phyloP scores from a whole-genome alignment of 2,888 invertebrate species.

The Drosophila imparisetae region DNA sequence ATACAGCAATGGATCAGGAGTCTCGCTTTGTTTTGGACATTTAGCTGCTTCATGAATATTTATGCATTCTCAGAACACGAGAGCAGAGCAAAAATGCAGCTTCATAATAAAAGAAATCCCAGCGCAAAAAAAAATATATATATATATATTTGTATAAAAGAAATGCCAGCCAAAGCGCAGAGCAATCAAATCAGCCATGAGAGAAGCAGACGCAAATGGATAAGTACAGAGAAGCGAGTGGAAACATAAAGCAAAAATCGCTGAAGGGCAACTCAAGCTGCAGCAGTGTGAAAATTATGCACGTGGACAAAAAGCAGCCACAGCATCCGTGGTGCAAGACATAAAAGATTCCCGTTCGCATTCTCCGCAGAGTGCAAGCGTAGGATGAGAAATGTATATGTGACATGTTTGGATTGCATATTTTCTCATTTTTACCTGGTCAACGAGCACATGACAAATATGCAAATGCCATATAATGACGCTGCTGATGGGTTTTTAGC shows the following conservation, averaged over 20 bases:
- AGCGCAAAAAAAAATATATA: neutral
- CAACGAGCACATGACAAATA: conserved; percentile 35
- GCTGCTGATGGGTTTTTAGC: conserved; percentile 20
- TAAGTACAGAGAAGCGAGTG: neutral
- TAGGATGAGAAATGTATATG: conserved; percentile 5
- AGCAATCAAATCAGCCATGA: conserved; percentile 74
- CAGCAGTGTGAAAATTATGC: conserved; percentile 74
- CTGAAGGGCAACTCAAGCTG: conserved; percentile 28
- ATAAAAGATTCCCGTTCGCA: conserved; percentile 46
- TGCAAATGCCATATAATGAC: conserved; percentile 27
- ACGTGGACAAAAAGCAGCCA: conserved; percentile 57
- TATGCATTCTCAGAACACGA: conserved; percentile 64
- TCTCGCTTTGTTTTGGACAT: conserved; percentile 39
- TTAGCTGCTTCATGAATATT: conserved; percentile 69
- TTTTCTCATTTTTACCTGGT: conserved; percentile 23
- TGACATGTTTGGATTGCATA: conserved; percentile 20
- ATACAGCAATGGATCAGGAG: conserved; percentile 26
- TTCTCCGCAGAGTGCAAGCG: conserved; percentile 27
- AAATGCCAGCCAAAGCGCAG: conserved; percentile 48
- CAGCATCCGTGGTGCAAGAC: conserved; percentile 21
- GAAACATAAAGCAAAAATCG: conserved; percentile 4
- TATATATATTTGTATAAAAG: conserved; percentile 3
- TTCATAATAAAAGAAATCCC: conserved; percentile 42
- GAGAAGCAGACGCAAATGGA: conserved; percentile 27
- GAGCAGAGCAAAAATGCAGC: conserved; percentile 52